Conservation (phyloP, 2,797 vertebrate genomes). For the Liasis olivaceus region DNA sequence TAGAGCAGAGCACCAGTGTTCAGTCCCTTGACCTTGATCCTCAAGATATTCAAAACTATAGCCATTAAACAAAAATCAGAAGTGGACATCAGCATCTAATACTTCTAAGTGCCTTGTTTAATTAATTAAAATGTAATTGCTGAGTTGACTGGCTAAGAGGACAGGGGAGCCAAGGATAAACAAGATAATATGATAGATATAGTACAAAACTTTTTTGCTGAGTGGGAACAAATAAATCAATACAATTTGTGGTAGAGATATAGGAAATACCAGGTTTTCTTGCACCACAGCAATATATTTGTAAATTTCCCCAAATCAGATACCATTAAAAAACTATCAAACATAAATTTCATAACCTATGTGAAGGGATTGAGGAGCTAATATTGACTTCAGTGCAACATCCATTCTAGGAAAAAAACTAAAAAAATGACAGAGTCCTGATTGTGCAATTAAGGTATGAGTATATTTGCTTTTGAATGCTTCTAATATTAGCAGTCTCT, state of each 20-base stretch:
- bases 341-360: constrained; percentile 13
- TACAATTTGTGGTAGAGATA: constrained; percentile 33
- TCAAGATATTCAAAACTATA: constrained; percentile 30
- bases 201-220: constrained; percentile 37
- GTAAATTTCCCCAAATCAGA: constrained; percentile 36
- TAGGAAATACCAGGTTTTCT: constrained; percentile 37
- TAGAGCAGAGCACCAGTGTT: constrained; percentile 1
- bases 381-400: not conserved
- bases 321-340: constrained; percentile 38
- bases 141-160: constrained; percentile 12
- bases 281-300: constrained; percentile 27
- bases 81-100: not conserved
- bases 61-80: not conserved
- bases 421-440: not conserved
- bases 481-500: not conserved
- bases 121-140: constrained; percentile 27
- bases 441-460: not conserved
- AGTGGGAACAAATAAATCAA: constrained; percentile 51
- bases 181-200: not conserved
- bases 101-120: constrained; percentile 17
- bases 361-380: constrained; percentile 14
- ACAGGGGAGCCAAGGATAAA: constrained; percentile 22
- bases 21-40: fast-evolving
- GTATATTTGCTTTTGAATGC: not conserved
- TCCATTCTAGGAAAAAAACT: not conserved